These are phyloP conservation scores for Tubiluchus corallicola DNA, from an alignment of 2,888 invertebrate species.

Conservation along the genomic window DNA sequence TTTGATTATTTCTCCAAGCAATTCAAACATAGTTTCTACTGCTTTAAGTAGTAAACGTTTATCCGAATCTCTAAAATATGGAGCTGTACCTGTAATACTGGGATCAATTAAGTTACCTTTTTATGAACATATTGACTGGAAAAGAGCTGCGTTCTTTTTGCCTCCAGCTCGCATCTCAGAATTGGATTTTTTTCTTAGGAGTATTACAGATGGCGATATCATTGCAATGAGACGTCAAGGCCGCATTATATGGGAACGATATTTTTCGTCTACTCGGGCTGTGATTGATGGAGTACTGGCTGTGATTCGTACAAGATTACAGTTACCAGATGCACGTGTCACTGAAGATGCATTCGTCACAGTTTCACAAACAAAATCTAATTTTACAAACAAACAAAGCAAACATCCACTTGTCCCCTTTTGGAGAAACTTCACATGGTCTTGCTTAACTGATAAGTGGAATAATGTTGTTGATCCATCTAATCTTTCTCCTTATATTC, in stretches of 20 bases:
- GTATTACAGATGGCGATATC: conserved; percentile 66
- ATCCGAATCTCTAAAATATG: conserved; percentile 67
- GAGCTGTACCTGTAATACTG: conserved; percentile 70
- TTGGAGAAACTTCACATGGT: too few species aligned
- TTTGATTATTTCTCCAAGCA: conserved; percentile 57
- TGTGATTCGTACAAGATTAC: conserved; percentile 55
- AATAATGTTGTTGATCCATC: conserved; percentile 82
- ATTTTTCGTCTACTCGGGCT: conserved; percentile 66
- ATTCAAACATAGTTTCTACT: conserved; percentile 41
- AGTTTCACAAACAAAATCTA: conserved; percentile 67
- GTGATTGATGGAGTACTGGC: conserved; percentile 66
- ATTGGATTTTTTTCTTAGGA: conserved; percentile 66
- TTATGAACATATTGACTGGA: conserved; percentile 44
- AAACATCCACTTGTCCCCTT: conserved; percentile 68
- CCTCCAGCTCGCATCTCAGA: conserved; percentile 45
- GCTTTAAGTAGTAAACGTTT: conserved; percentile 43
- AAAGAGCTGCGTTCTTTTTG: conserved; percentile 31
- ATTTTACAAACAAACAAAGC: conserved; percentile 54
- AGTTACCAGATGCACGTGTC: conserved; percentile 64
- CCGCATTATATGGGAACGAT: conserved; percentile 71
- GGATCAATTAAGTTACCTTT: conserved; percentile 58
- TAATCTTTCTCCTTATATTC: conserved; percentile 65
- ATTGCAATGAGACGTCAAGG: conserved; percentile 65
- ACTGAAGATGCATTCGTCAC: conserved; percentile 48
- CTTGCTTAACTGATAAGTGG: too few species aligned